Evolutionary conservation across 2,888 invertebrate genomes (phyloP).

Genomic region (Melangyna quadrimaculata): DNA sequence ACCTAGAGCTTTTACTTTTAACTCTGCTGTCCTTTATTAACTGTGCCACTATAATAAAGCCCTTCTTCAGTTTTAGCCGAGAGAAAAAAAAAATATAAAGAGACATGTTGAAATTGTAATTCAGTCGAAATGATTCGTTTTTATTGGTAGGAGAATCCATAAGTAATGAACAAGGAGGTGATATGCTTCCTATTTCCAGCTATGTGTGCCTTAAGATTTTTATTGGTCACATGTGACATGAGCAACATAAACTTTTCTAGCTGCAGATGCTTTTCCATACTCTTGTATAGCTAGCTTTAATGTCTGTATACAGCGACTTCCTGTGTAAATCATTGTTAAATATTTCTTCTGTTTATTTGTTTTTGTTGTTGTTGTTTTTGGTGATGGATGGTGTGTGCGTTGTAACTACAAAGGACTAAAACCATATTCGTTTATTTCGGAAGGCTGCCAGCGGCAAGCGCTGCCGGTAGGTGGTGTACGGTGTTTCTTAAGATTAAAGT

Average conservation of each 20-base stretch:
- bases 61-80: conserved; percentile 4
- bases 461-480: neutral
- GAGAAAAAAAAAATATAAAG: neutral
- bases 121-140: conserved; percentile 66
- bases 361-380: neutral
- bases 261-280: conserved; percentile 30
- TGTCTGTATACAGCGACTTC: neutral
- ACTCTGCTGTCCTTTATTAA: neutral
- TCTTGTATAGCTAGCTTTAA: neutral
- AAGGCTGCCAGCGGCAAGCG: no score
- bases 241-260: conserved; percentile 66
- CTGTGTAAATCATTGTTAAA: conserved; percentile 24
- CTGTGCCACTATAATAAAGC: conserved; percentile 1
- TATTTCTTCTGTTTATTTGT: neutral
- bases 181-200: conserved; percentile 44
- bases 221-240: conserved; percentile 71
- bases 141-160: conserved; percentile 65
- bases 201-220: conserved; percentile 58
- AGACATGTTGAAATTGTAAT: conserved; percentile 70
- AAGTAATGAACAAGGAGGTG: conserved; percentile 71
- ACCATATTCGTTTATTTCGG: neutral
- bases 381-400: neutral
- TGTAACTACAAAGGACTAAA: neutral
- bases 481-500: conserved; percentile 42
- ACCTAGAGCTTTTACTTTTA: conserved; percentile 21